Base-by-base conservation (phyloP, 2,113 vertebrate genomes). In the Donacobius atricapilla region DNA sequence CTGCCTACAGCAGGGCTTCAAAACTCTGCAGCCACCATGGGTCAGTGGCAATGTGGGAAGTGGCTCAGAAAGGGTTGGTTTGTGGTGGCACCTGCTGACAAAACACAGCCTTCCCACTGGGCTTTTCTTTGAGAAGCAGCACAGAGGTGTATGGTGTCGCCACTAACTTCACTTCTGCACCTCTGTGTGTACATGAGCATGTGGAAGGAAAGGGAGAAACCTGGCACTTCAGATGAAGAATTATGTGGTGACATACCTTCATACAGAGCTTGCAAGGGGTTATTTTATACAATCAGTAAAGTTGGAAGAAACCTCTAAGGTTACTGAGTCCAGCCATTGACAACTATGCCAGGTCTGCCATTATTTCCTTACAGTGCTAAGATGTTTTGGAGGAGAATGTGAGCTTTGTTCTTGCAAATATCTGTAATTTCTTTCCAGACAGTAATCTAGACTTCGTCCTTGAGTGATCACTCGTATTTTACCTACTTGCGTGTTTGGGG, bases 131-230 rank as follows among this genome's bases (percentile, higher is more conserved):
- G 79, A 73, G 78, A 30, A 70, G 15, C 35, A 84, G 54, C 35
- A 15, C 15, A 10, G 20, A 37, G 27, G 15, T 6, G 5, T 24
- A 3, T 11, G 57, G 21, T 35, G 27, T 56, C 2, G 2, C 28
- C 30, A 5, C 10, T 11, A 44, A 4, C 28, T 44, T 63, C 66
- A 57, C 9, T 81, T 70, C 57, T 45, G 57, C 39, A 60, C 28
- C 56, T 69, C 40, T 28, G 16, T 19, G 30, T 2, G 3, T 1
- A 2, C n/a, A 4, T 0, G 1, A 37, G 19, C 27, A 4, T 19
- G 21, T 40, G 47, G 25, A 83, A 79, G n/a, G 56, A 79, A 61
- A 45, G 48, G 23, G 14, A 56, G 18, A 60, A 68, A 35, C 20
- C 12, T 51, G 31, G 23, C 28, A 23, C 37, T 83, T 61, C 20